These are phyloP conservation scores for Stomatorhinus ivindoensis DNA, from an alignment of 2,113 vertebrate species.

Conservation along the genomic window DNA sequence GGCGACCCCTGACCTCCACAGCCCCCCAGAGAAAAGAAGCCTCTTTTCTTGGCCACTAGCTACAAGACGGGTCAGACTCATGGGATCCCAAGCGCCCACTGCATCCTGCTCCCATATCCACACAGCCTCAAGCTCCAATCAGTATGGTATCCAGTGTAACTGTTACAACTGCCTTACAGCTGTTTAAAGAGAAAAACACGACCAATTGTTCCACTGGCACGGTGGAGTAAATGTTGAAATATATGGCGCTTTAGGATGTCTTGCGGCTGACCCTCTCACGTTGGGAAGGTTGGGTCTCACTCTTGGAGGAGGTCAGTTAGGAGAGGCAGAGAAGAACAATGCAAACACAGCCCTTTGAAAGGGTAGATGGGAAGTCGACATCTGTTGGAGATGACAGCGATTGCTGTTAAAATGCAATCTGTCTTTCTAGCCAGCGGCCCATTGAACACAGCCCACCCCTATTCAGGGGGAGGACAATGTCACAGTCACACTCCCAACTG, in stretches of 20 bases:
- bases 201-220: background rate
- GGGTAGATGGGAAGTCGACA: constrained; percentile 64
- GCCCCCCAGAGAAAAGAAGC: background rate
- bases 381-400: constrained; percentile 72
- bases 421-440: constrained; percentile 61
- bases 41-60: constrained; percentile 13
- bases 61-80: constrained; percentile 9
- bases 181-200: background rate
- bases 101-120: background rate
- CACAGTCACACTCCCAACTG: constrained; percentile 50
- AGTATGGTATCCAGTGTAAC: background rate
- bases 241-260: background rate
- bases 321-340: constrained; percentile 61
- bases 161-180: background rate
- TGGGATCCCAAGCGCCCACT: background rate
- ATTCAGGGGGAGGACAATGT: constrained; percentile 46
- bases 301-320: constrained; percentile 46
- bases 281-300: constrained; percentile 19
- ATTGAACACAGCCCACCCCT: constrained; percentile 40
- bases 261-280: background rate
- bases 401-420: constrained; percentile 69
- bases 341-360: constrained; percentile 62
- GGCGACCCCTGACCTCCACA: constrained; percentile 51
- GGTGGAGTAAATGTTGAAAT: background rate
- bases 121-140: background rate